Evolutionary conservation across 2,797 vertebrate genomes (phyloP), one percentile per base, ranked within the genome.

Genomic region (Mus caroli): DNA sequence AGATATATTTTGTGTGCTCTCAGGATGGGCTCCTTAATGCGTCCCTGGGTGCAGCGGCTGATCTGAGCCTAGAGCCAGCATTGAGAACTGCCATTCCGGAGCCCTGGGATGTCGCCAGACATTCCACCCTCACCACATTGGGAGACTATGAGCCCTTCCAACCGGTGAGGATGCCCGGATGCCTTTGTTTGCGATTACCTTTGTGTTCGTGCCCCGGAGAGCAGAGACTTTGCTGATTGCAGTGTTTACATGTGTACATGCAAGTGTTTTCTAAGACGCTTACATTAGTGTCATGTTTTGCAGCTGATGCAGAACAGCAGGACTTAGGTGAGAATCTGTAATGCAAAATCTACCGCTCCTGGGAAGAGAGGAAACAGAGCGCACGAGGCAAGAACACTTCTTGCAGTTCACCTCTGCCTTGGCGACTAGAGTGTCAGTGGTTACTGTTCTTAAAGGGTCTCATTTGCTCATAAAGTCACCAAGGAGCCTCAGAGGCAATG

Each of bases 181-280:
- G 0, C 64, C 94, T 73, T 26, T 40, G 43, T 64, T 56, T 31
- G 31, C 19, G 13, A 19, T 50, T 82, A 7, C n/a, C 90, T 71
- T 93, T 96, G 95, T 71, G 92, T 73, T 96, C 84, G 10, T 54
- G 94, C 86, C 87, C 91, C 0, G 31, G 71, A 93, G 85, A 92
- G 75, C 28, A 46, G n/a, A 4, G 0, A 58, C 88, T 92, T 73
- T 73, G 93, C 96, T 88, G 95, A 92, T 93, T 88, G n/a, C 62
- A 24, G 54, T 93, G 79, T 97, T 97, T 96, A 96, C 96, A 91
- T 97, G 97, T 97, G 92, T 96, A 95, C 96, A 86, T 93, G 96
- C 50, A 96, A 97, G 97, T 97, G 92, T 97, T 98, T 98, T 90
- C 86, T 56, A 94, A 97, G 98, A 97, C 94, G 97, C 97, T 98